Conservation (phyloP, 2,888 invertebrate genomes). For the Drosophila buzzatii region DNA sequence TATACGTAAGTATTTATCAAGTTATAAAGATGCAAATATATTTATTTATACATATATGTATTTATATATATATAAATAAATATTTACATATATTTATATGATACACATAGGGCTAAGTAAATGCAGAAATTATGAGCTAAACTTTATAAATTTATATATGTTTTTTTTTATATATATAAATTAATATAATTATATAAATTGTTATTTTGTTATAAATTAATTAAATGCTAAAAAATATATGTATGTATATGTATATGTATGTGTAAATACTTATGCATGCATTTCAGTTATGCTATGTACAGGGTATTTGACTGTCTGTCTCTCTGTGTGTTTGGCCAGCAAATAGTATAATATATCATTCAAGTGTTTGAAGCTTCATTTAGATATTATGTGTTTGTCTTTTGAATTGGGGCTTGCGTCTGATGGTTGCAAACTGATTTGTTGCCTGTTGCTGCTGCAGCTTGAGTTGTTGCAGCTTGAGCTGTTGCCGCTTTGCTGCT, state of each 20-base stretch:
- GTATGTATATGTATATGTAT: slow-evolving; percentile 30
- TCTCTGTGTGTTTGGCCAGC: slow-evolving; percentile 9
- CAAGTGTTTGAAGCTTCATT: slow-evolving; percentile 12
- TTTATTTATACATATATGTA: slow-evolving; percentile 5
- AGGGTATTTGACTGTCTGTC: slow-evolving; percentile 26
- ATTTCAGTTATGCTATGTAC: slow-evolving; percentile 50
- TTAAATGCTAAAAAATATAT: slow-evolving; percentile 58
- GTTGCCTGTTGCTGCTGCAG: slow-evolving; percentile 31
- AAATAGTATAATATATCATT: slow-evolving; percentile 7
- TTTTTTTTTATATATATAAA: slow-evolving; percentile 6
- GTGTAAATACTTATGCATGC: slow-evolving; percentile 26
- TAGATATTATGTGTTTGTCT: slow-evolving; percentile 41
- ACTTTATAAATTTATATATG: slow-evolving; percentile 8
- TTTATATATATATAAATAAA: slow-evolving; percentile 20
- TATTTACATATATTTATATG: slow-evolving; percentile 12
- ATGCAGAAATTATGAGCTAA: slow-evolving; percentile 48
- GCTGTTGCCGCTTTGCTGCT: slow-evolving; percentile 45
- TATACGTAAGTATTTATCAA: slow-evolving; percentile 23
- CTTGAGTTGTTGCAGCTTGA: slow-evolving; percentile 20
- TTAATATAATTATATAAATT: slow-evolving; percentile 16
- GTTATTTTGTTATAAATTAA: slow-evolving; percentile 36
- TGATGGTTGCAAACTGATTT: slow-evolving; percentile 74
- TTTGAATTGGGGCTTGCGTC: slow-evolving; percentile 73
- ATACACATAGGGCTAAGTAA: slow-evolving; percentile 50
- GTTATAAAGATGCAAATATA: slow-evolving; percentile 11